Evolutionary conservation across 2,888 invertebrate genomes (phyloP).

Genomic region (Margaritifera margaritifera): DNA sequence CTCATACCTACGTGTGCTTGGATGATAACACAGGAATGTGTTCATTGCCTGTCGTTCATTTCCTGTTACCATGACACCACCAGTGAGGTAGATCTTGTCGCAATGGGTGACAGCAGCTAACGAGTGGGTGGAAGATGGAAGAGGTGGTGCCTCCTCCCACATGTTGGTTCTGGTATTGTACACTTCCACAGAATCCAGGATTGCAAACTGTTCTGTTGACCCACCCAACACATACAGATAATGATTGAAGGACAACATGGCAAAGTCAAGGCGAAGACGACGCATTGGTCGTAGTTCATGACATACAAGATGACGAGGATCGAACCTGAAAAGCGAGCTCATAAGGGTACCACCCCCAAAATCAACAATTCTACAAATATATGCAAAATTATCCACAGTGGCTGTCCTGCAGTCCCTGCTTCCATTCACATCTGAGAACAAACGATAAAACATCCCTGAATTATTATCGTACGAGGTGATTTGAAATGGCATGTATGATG

Average conservation of each 20-base stretch:
- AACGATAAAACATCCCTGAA: constrained; percentile 60
- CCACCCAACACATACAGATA: constrained; percentile 69
- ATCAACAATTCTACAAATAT: constrained; percentile 70
- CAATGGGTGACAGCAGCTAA: constrained; percentile 59
- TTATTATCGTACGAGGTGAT: constrained; percentile 66
- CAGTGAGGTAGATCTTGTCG: constrained; percentile 66
- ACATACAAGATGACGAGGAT: constrained; percentile 67
- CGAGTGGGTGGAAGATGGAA: constrained; percentile 67
- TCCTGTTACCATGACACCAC: constrained; percentile 67
- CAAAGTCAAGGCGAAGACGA: constrained; percentile 66
- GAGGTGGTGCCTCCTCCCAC: constrained; percentile 67
- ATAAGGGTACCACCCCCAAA: constrained; percentile 71
- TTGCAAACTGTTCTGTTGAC: constrained; percentile 64
- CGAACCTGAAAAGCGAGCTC: constrained; percentile 70
- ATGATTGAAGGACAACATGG: constrained; percentile 59
- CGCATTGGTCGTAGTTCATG: constrained; percentile 68
- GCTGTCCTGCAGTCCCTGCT: constrained; percentile 68
- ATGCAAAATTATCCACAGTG: constrained; percentile 69
- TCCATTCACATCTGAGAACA: constrained; percentile 68
- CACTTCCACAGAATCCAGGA: constrained; percentile 68
- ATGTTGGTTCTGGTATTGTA: constrained; percentile 66
- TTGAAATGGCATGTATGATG: constrained; percentile 69
- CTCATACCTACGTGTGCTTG: constrained; percentile 59
- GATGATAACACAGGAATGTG: constrained; percentile 61
- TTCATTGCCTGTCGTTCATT: constrained; percentile 65